These are phyloP conservation scores for Pteronotus mesoamericanus DNA, from an alignment of 2,797 vertebrate genomes.

Conservation along the genomic window DNA sequence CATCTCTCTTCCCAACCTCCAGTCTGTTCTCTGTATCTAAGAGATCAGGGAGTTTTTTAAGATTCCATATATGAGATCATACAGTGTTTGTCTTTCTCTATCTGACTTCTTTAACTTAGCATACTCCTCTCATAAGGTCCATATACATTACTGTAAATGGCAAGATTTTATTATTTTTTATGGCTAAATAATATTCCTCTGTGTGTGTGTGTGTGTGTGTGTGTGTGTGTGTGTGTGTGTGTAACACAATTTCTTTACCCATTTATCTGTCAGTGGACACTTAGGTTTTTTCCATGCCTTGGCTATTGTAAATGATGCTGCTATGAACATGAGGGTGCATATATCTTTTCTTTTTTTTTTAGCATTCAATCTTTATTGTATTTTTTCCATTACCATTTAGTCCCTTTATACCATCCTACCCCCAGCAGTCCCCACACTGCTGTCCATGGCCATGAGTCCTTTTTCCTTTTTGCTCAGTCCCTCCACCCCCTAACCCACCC, in stretches of 20 bases:
- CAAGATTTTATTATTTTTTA: neutral
- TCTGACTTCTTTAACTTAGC: neutral
- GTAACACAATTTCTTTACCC: neutral
- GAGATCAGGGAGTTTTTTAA: neutral
- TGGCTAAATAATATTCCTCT: neutral
- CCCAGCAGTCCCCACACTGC: neutral
- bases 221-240: neutral
- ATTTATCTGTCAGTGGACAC: neutral
- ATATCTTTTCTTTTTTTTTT: neutral
- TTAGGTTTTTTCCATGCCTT: neutral
- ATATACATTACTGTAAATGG: neutral
- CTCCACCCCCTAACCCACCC: neutral
- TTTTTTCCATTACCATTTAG: neutral
- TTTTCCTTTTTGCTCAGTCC: neutral
- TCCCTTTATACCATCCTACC: no score
- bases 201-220: neutral
- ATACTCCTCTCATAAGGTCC: neutral
- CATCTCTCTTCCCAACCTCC: neutral
- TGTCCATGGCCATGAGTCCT: neutral
- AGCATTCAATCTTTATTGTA: neutral
- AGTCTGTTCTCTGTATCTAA: neutral
- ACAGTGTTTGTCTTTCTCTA: neutral
- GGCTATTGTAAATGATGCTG: neutral
- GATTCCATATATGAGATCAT: neutral
- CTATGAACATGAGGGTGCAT: neutral